Evolutionary conservation across 2,113 vertebrate species (phyloP), one percentile per base, ranked within the genome.

Genomic region (Corapipo altera): DNA sequence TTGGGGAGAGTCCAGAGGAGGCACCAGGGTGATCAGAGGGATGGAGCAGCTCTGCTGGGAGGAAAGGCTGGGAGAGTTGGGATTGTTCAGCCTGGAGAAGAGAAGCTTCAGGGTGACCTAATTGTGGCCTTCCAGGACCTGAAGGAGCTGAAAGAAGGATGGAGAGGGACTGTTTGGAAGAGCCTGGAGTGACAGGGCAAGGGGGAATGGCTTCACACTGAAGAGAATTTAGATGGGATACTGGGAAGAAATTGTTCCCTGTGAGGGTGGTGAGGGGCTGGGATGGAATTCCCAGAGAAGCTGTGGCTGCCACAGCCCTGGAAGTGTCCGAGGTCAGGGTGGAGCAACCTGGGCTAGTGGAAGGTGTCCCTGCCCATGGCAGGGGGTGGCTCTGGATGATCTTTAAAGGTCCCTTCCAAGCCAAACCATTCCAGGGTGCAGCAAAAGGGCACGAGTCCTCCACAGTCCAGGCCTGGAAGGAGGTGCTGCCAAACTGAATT

Each of bases 381-480:
- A 39, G 28, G 22, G 18, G 27, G 12, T 44, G 41, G n/a, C 5
- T 11, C 0, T 3, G 35, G 43, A 4, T 66, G 61, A 2, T 2
- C 3, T 49, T 58, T n/a, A 4, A 30, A 11, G 12, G 44, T 51
- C 15, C 55, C 16, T 46, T 33, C 39, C 73, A 28, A 15, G 48
- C 65, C 39, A 48, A 66, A n/a, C n/a, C 32, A 19, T 21, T 22
- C 64, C 32, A 6, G 7, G 21, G 9, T 2, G 49, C 4, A n/a
- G 13, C 5, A 24, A 37, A 44, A 0, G 27, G 35, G 15, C 41
- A 9, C 0, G 0, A 64, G 6, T 14, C 43, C 1, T 14, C 43
- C 1, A 0, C 4, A 23, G 35, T 12, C 27, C 49, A 49, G 82
- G 24, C 44, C 69, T 51, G 65, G 70, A 44, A 41, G 19, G 4